Conservation (phyloP, 2,797 vertebrate genomes). For the Lates japonicus region DNA sequence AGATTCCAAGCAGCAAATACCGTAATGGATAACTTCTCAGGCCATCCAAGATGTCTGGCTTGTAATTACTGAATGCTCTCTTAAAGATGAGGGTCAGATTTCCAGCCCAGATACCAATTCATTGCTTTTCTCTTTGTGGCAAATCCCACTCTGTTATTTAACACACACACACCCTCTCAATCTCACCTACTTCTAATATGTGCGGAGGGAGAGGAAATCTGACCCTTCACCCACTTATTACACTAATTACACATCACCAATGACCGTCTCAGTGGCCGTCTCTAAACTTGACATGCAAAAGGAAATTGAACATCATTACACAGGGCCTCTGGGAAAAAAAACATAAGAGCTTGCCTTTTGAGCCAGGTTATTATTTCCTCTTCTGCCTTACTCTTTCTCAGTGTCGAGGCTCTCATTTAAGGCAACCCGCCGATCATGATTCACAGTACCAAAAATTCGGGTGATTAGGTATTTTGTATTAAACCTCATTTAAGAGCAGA, state of each 20-base stretch:
- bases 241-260: constrained; percentile 78
- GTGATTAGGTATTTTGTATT: constrained; percentile 55
- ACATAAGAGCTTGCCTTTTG: constrained; percentile 39
- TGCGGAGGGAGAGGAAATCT: constrained; percentile 60
- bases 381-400: constrained; percentile 12
- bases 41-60: constrained; percentile 77
- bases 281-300: constrained; percentile 66
- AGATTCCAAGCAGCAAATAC: constrained; percentile 78
- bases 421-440: constrained; percentile 45
- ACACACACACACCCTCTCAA: constrained; percentile 35
- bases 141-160: constrained; percentile 58
- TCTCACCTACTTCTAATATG: constrained; percentile 76
- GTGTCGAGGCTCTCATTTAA: constrained; percentile 49
- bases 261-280: constrained; percentile 59
- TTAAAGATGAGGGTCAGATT: constrained; percentile 73
- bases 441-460: constrained; percentile 45
- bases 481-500: constrained; percentile 59
- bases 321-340: background rate
- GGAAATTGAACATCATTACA: constrained; percentile 70
- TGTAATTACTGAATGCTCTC: constrained; percentile 77
- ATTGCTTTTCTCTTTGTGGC: constrained; percentile 62
- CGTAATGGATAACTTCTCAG: constrained; percentile 80
- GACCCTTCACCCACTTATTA: constrained; percentile 81
- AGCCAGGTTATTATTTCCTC: constrained; percentile 37
- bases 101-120: constrained; percentile 71